phyloP scores from a whole-genome alignment of 1,140 invertebrate genomes.

The Chironomus tepperi region DNA sequence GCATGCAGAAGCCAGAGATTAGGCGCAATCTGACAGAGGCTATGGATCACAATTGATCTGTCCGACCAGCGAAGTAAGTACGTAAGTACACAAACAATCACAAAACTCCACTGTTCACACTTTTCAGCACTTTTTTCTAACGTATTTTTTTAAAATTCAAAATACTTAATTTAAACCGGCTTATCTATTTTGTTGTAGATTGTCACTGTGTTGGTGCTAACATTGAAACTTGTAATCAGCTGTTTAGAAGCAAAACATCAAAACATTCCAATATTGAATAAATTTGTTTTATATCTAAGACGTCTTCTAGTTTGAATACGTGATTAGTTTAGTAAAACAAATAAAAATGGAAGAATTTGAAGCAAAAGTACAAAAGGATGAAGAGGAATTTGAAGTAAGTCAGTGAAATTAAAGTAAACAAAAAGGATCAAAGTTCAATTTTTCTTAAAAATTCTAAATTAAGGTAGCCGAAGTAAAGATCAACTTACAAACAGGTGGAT shows the following conservation, averaged over 20 bases:
- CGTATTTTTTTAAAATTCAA: too few species aligned
- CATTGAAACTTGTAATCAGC: neutral
- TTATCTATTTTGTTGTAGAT: too few species aligned
- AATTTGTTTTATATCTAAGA: neutral
- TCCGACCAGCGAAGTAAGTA: too few species aligned
- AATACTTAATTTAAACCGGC: too few species aligned
- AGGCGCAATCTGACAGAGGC: too few species aligned
- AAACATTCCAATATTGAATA: neutral
- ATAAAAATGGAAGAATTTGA: neutral
- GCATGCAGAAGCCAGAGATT: too few species aligned
- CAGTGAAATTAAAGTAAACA: neutral
- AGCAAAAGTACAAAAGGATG: neutral
- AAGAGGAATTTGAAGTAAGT: neutral
- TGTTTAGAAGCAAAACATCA: neutral
- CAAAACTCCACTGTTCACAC: too few species aligned
- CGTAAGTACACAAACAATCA: too few species aligned
- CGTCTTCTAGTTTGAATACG: neutral
- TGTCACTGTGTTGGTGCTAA: neutral
- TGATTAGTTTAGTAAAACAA: neutral
- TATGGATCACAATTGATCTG: too few species aligned
- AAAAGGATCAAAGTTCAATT: neutral
- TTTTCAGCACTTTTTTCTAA: too few species aligned
- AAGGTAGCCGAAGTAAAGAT: conserved; percentile 53
- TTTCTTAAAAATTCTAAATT: conserved; percentile 21
- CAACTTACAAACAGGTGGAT: conserved; percentile 50